Evolutionary conservation across 1,140 invertebrate genomes (phyloP), one percentile per base, ranked within the genome.

Genomic region (Drosophila ambigua): DNA sequence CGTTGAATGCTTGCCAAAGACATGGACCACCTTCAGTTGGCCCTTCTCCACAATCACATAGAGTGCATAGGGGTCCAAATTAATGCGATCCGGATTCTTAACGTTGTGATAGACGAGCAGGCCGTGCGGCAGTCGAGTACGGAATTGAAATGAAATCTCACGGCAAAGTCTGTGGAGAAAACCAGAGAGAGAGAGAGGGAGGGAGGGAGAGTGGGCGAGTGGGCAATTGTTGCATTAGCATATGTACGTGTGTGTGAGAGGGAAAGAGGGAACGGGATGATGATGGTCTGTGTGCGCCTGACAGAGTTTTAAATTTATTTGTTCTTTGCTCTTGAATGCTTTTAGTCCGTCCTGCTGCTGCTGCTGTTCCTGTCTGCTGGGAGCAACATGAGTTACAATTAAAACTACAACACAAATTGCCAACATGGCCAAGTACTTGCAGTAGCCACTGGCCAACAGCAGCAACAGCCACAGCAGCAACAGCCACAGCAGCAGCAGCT

Each of bases 31-130:
- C 93, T 97, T 97, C 11, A 97, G 91, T 91, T 97, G 96, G 24
- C 97, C 97, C 90, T 97, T 97, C 89, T 97, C 96, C 24, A 98
- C 95, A 78, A 97, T 97, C 39, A 98, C 96, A 92, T 98, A 97
- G 20, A 97, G 93, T 59, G 97, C 97, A 85, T 97, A 97, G 9
- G 96, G 96, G 63, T 94, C 93, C 91, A 95, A 93, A 77, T 95
- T 95, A 11, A 95, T 92, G 53, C 95, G 94, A 62, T 95, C 94
- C 24, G 96, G 96, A 91, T 97, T 95, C 92, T 97, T 97, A 23
- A 97, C 96, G 91, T 97, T 97, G 90, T 98, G 97, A 92, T 97
- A 98, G 5, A 97, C 96, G 43, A 98, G 92, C 9, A 98, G 93
- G 9, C 97, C 97, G 91, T 98, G 97, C 6, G 97, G 96, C 68